Conservation (phyloP, 2,888 invertebrate species). For the Osedax fenrisi region DNA sequence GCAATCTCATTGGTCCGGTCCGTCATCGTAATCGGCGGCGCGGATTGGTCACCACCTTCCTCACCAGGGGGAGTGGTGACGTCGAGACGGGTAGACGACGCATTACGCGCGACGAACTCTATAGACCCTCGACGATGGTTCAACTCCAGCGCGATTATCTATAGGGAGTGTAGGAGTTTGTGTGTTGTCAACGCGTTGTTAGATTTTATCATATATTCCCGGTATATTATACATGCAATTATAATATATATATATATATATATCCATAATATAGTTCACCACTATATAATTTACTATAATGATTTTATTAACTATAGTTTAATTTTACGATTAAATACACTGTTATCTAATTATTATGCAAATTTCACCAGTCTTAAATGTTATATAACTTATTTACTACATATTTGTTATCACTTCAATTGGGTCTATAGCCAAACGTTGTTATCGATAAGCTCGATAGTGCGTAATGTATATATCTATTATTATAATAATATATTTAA, state of each 20-base stretch:
- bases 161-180: too few species aligned
- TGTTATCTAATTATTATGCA: too few species aligned
- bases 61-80: neutral
- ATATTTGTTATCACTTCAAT: too few species aligned
- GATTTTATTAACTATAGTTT: neutral
- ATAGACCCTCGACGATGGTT: neutral
- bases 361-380: too few species aligned
- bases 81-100: neutral
- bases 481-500: too few species aligned
- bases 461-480: too few species aligned
- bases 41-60: neutral
- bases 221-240: neutral
- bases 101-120: neutral
- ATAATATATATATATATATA: neutral
- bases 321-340: too few species aligned
- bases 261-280: neutral
- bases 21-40: neutral
- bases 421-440: too few species aligned
- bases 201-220: too few species aligned
- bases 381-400: too few species aligned
- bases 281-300: neutral
- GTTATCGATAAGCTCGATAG: too few species aligned
- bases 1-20: neutral
- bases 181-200: too few species aligned
- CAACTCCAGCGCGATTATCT: neutral